A percentile compares a stretch with the other conserved stretches of the same genome.
Conservation (phyloP, 2,797 vertebrate species). For the Eidolon dupreanum region DNA sequence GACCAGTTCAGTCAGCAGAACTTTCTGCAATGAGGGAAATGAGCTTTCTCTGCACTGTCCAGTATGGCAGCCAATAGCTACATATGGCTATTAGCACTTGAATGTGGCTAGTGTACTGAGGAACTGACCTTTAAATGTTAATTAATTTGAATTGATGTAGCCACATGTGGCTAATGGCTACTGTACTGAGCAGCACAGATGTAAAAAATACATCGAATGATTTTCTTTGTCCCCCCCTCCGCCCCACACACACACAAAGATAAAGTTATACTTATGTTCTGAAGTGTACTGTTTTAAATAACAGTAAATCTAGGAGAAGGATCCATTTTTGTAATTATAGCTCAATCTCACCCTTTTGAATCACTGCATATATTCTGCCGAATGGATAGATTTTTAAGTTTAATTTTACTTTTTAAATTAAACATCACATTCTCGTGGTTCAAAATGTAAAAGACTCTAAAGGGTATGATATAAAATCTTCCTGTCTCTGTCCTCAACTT, state of each 20-base stretch:
- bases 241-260: neutral
- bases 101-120: neutral
- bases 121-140: neutral
- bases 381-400: neutral
- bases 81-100: neutral
- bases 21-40: neutral
- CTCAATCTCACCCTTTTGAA: neutral
- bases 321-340: neutral
- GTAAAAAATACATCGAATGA: neutral
- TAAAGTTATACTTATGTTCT: neutral
- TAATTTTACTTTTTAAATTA: conserved; percentile 12
- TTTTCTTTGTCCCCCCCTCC: neutral
- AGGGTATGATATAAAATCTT: neutral
- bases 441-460: conserved; percentile 24
- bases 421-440: neutral
- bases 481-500: neutral
- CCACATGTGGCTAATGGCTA: neutral
- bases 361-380: conserved; percentile 11
- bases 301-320: neutral
- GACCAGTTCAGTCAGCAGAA: neutral
- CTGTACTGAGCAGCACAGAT: neutral
- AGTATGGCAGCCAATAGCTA: neutral
- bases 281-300: conserved; percentile 28
- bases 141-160: neutral
- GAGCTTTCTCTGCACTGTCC: neutral